Evolutionary conservation across 2,113 vertebrate genomes (phyloP).

Genomic region (Mus musculus): GRCm39 chr4:131535001-131535500

Average conservation of each 20-base stretch:
- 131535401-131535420: background rate
- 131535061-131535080: background rate
- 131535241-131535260: background rate
- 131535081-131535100: too few relatives aligned
- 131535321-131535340: constrained; percentile 6
- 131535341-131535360: constrained; percentile 40
- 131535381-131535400: constrained; percentile 41
- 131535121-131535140: background rate
- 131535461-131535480: background rate
- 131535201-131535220: background rate
- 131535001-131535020: background rate
- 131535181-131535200: background rate
- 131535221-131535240: background rate
- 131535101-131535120: background rate
- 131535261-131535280: background rate
- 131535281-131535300: background rate
- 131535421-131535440: constrained; percentile 23
- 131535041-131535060: background rate
- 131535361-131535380: constrained; percentile 31
- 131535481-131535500: background rate
- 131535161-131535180: background rate
- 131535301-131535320: constrained; percentile 55
- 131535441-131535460: background rate
- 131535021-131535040: background rate
- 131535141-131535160: background rate